Base-by-base conservation (phyloP, 2,888 invertebrate genomes). In the Timandra comae region DNA sequence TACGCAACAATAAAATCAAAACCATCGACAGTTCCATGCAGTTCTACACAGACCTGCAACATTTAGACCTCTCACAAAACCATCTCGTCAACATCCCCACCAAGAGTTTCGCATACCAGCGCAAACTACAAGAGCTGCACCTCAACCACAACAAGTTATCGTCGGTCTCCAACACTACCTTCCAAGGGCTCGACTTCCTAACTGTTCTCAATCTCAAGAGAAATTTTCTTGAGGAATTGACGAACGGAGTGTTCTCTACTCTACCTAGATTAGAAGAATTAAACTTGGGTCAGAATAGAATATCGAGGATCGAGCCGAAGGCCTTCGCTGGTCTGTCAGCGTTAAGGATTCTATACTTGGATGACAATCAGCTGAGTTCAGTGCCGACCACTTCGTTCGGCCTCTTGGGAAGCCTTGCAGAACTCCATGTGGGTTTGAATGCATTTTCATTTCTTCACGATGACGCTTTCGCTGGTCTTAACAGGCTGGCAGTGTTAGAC, bases 1-100 rank as follows among this genome's bases (percentile, higher is more conserved):
- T 96, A 43, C 91, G 92, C 57, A 93, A 93, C 72, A 96, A 95
- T 73, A 91, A 92, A 60, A 95, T 96, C 58, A 94, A 94, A 71
- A 94, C 93, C 8, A 93, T 96, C 49, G 95, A 96, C 73, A 94
- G 94, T 29, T 94, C 94, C 12, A 93, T 96, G 77, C 93, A 94
- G 66, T 96, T 96, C 79, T 96, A 96, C 75, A 90, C 92, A 0
- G 94, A 94, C 52, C 87, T 96, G n/a, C 91, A 91, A 48, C 94
- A 93, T 68, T 88, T 95, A 25, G 95, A 96, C 73, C 86, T 96
- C 25, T 94, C 94, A 24, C 91, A 90, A 66, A 96, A 96, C 66
- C 93, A 94, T 55, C 87, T 96, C 56, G 90, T 95, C 38, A 94
- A 90, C 60, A 92, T 96, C 57, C 94, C 94, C 2, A 87, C 89